Evolutionary conservation across 2,888 invertebrate genomes (phyloP).

Genomic region (Lamellibrachia columna): DNA sequence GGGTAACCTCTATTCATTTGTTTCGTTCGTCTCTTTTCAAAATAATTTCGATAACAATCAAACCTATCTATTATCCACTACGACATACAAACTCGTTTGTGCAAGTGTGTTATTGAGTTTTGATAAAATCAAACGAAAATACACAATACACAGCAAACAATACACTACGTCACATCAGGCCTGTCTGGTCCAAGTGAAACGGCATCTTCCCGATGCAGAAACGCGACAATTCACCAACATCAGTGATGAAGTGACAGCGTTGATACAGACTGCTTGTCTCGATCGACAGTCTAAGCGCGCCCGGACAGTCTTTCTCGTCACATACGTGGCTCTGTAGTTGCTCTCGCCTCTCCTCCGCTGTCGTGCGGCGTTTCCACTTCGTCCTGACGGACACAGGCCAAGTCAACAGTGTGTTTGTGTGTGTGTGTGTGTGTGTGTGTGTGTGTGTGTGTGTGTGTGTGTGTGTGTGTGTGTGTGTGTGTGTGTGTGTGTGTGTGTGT

Average conservation of each 20-base stretch:
- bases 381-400: slow-evolving; percentile 38
- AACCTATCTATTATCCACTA: too few relatives aligned
- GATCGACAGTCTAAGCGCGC: slow-evolving; percentile 39
- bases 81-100: too few relatives aligned
- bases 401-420: not conserved
- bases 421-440: not conserved
- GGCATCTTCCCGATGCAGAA: not conserved
- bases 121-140: too few relatives aligned
- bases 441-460: too few relatives aligned
- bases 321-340: slow-evolving; percentile 50
- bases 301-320: slow-evolving; percentile 48
- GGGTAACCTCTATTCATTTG: too few relatives aligned
- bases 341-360: slow-evolving; percentile 45
- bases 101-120: too few relatives aligned
- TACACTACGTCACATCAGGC: not conserved
- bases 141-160: too few relatives aligned
- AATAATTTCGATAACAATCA: too few relatives aligned
- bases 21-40: too few relatives aligned
- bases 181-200: not conserved
- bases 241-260: slow-evolving; percentile 25
- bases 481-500: too few relatives aligned
- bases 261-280: slow-evolving; percentile 34
- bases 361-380: slow-evolving; percentile 55
- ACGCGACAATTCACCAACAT: not conserved
- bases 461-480: too few relatives aligned